A percentile compares a stretch with the other conserved stretches of the same genome.
phyloP scores from a whole-genome alignment of 1,140 invertebrate genomes.

The Drosophila serrata region DNA sequence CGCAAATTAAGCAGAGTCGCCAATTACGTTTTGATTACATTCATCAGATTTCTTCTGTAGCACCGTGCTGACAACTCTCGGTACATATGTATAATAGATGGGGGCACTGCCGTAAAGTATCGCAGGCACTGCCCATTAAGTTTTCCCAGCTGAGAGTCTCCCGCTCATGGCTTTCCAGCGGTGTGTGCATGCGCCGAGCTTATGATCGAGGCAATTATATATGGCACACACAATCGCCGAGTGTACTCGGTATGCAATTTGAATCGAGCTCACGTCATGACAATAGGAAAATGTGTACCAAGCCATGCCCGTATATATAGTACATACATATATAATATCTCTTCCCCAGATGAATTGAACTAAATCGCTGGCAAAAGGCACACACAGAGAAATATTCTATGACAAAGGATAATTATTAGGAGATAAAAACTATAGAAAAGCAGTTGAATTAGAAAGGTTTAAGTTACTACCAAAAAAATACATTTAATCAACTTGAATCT shows the following conservation, averaged over 20 bases:
- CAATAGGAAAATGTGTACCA: constrained; percentile 42
- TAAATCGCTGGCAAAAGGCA: constrained; percentile 36
- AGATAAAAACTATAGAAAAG: not conserved
- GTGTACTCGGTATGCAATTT: constrained; percentile 46
- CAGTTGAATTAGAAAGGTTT: too few relatives aligned
- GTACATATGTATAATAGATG: constrained; percentile 43
- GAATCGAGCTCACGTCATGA: constrained; percentile 75
- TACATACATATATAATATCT: too few relatives aligned
- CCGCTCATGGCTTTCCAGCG: constrained; percentile 16
- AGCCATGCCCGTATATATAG: constrained; percentile 23
- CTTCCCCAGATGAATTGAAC: constrained; percentile 42
- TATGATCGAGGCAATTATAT: constrained; percentile 81
- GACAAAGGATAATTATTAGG: too few relatives aligned
- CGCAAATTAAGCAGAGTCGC: constrained; percentile 30
- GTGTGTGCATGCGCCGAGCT: constrained; percentile 69
- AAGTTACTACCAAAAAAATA: too few relatives aligned
- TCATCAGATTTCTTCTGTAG: constrained; percentile 54
- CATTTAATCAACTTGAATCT: too few relatives aligned
- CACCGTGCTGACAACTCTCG: constrained; percentile 58
- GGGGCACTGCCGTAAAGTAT: constrained; percentile 48
- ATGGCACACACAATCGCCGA: constrained; percentile 43
- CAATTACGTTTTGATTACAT: constrained; percentile 70
- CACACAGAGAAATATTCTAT: not conserved
- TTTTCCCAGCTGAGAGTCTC: constrained; percentile 62
- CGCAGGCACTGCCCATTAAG: constrained; percentile 67